Percentiles rank a stretch among this genome's conserved stretches.
Conservation (phyloP, 2,797 vertebrate species). For the Sebastiscus albofasciatus region DNA sequence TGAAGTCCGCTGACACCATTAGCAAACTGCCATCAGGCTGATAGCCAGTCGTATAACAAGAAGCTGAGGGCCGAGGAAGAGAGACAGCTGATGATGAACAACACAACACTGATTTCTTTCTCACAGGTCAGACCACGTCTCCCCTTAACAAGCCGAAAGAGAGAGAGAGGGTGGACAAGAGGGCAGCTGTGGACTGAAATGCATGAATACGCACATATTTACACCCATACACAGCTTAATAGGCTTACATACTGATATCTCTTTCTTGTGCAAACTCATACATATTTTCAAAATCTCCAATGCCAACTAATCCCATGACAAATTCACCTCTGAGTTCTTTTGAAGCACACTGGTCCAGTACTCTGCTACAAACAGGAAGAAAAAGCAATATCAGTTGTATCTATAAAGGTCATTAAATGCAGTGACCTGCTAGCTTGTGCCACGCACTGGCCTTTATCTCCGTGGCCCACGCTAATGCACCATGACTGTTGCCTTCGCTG, state of each 20-base stretch:
- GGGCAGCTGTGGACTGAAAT: neutral
- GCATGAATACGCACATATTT: neutral
- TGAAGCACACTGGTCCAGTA: neutral
- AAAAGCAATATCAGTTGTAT: conserved; percentile 23
- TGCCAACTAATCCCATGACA: neutral
- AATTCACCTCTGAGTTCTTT: neutral
- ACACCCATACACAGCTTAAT: neutral
- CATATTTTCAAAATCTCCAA: neutral
- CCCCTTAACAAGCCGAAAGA: conserved; percentile 18
- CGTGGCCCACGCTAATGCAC: conserved; percentile 41
- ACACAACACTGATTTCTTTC: conserved; percentile 25
- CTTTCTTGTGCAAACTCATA: neutral
- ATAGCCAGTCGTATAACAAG: conserved; percentile 71
- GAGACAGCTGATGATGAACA: conserved; percentile 53
- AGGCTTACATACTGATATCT: neutral
- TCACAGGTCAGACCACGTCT: conserved; percentile 42
- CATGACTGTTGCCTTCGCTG: conserved; percentile 52
- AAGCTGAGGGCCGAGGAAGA: conserved; percentile 27
- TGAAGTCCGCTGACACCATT: conserved; percentile 81
- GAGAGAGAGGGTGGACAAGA: neutral
- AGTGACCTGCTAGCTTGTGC: conserved; percentile 47
- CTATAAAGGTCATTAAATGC: conserved; percentile 54
- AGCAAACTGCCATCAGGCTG: conserved; percentile 72
- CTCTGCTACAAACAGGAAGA: neutral
- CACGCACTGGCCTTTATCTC: conserved; percentile 64